Conservation (phyloP, 2,113 vertebrate genomes). For the Upupa epops region DNA sequence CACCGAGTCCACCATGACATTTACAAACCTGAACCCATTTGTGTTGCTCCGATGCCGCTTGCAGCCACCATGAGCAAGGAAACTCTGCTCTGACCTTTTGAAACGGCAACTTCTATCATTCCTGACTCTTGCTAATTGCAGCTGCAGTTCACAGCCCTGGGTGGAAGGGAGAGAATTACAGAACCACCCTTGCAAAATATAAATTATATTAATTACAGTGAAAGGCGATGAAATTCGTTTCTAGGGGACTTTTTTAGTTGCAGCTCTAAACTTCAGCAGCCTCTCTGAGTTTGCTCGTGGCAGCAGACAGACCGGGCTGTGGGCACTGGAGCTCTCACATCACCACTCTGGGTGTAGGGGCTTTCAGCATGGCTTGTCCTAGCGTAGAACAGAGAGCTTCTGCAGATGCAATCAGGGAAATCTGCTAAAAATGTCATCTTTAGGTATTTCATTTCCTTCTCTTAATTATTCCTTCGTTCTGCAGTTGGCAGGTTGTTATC, state of each 20-base stretch:
- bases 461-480: not conserved
- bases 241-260: not conserved
- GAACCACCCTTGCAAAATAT: conserved; percentile 3
- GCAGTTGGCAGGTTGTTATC: not conserved
- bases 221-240: not conserved
- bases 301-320: not conserved
- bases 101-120: conserved; percentile 11
- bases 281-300: not conserved
- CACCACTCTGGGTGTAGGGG: not conserved
- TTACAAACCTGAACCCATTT: not conserved
- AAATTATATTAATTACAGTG: conserved; percentile 47
- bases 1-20: not conserved
- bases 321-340: not conserved
- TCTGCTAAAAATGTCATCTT: not conserved
- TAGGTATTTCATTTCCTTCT: not conserved
- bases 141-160: not conserved
- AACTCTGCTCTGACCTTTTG: conserved; percentile 19
- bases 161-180: not conserved
- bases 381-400: not conserved
- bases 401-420: not conserved
- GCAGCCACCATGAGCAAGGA: not conserved
- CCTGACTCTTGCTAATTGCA: conserved; percentile 49
- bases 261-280: not conserved
- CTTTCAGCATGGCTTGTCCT: not conserved
- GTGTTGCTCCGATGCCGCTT: not conserved